phyloP scores from a whole-genome alignment of 2,797 vertebrate genomes.

The Alfaro cultratus region DNA sequence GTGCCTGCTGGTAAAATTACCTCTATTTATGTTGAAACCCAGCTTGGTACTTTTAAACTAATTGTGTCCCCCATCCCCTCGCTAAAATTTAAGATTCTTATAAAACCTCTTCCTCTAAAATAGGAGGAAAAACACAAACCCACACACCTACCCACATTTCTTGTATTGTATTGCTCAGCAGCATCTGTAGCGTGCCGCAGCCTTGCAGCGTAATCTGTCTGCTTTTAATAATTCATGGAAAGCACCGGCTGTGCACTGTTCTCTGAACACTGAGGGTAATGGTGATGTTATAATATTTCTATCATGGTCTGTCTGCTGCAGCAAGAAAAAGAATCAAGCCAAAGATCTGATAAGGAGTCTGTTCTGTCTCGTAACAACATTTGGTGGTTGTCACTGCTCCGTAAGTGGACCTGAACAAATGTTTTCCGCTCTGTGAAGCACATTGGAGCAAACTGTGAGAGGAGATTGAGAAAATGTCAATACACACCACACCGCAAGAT shows the following conservation, averaged over 20 bases:
- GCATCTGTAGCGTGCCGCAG: constrained; percentile 75
- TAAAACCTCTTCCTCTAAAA: constrained; percentile 22
- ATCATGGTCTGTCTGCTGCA: constrained; percentile 74
- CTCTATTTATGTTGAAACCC: constrained; percentile 15
- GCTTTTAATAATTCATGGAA: constrained; percentile 80
- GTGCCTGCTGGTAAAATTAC: constrained; percentile 2
- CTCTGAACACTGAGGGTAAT: constrained; percentile 74
- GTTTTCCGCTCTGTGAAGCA: constrained; percentile 37
- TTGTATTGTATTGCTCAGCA: constrained; percentile 69
- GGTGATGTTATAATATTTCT: constrained; percentile 79
- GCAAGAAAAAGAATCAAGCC: constrained; percentile 64
- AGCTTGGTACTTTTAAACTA: constrained; percentile 18
- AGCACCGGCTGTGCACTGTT: constrained; percentile 69
- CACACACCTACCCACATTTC: constrained; percentile 30
- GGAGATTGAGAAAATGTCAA: constrained; percentile 34
- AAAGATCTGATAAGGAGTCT: constrained; percentile 72
- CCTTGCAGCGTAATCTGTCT: constrained; percentile 76
- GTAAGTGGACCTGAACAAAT: constrained; percentile 60
- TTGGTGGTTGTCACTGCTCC: constrained; percentile 65
- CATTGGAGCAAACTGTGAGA: constrained; percentile 36
- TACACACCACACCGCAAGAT: constrained; percentile 10
- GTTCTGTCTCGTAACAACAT: constrained; percentile 66
- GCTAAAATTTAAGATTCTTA: constrained; percentile 19
- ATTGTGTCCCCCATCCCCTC: not conserved
- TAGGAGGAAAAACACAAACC: constrained; percentile 49